Evolutionary conservation across 2,113 vertebrate species (phyloP), one percentile per base, ranked within the genome.

Genomic region (Mormoops blainvillei): DNA sequence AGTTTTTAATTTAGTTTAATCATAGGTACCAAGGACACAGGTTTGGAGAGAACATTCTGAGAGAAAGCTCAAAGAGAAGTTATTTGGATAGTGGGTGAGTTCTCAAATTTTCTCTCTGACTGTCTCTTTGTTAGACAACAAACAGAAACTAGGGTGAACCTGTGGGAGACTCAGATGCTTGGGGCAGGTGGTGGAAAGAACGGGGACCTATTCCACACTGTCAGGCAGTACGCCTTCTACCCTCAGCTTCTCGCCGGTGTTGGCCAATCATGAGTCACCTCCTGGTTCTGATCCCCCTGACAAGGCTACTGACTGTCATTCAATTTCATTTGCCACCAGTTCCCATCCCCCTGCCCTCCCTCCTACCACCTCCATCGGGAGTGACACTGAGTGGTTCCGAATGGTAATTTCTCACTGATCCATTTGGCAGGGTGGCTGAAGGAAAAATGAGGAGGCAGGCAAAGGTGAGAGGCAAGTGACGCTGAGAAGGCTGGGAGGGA

Each of bases 1-100:
- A 92, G 38, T 77, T 95, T 92, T 86, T 50, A 78, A 93, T 91
- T 91, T 88, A 56, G 26, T 80, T 19, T 80, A 77, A 87, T 65
- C 20, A 52, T 58, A 12, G 13, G 15, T n/a, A 76, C 28, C 48
- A 80, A 94, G 73, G 22, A 1, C 74, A 87, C n/a, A 90, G 76
- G 73, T 85, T 76, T 24, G 24, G 38, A 77, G 68, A 95, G 33
- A 85, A 84, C 28, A n/a, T 95, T 56, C 43, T 13, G 56, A 89
- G 18, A 73, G 12, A 54, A 87, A 77, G 38, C 45, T 58, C 33
- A 73, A 48, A 84, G 45, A 84, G 28, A 48, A n/a, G 2, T 58
- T 90, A 96, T 96, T 84, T 26, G 71, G 28, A 88, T 45, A 73
- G 7, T 77, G 50, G 15, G 19, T 54, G 10, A 77, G 56, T 38